phyloP scores from a whole-genome alignment of 1,140 invertebrate genomes.

The Andricus grossulariae region DNA sequence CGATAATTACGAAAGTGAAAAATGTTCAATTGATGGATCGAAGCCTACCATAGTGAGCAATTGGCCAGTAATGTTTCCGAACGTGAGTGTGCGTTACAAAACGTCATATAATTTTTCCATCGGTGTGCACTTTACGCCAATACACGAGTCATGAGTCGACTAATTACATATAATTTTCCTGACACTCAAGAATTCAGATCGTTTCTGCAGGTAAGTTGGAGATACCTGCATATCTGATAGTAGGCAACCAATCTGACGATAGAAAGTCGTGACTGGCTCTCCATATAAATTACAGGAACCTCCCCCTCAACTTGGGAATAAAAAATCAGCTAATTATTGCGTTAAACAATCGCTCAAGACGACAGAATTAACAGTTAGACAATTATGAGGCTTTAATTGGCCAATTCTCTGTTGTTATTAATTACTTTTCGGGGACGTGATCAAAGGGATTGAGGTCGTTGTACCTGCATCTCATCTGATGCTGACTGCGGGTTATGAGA shows the following conservation, averaged over 20 bases:
- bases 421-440: neutral
- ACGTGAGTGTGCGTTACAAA: slow-evolving; percentile 8
- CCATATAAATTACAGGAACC: slow-evolving; percentile 2
- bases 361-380: slow-evolving; percentile 3
- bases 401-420: neutral
- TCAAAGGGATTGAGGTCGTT: neutral
- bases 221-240: slow-evolving; percentile 18
- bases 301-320: neutral
- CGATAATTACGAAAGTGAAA: slow-evolving; percentile 10
- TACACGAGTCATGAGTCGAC: slow-evolving; percentile 2
- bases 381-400: slow-evolving; percentile 15
- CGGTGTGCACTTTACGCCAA: neutral
- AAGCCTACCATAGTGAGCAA: slow-evolving; percentile 14
- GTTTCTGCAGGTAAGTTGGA: slow-evolving; percentile 19
- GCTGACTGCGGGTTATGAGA: neutral
- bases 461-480: neutral
- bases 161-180: slow-evolving; percentile 32
- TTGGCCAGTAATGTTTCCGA: slow-evolving; percentile 16
- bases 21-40: slow-evolving; percentile 20
- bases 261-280: slow-evolving; percentile 18
- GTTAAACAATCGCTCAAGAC: neutral
- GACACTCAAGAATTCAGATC: slow-evolving; percentile 31
- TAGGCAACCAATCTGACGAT: slow-evolving; percentile 15
- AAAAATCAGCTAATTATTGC: slow-evolving; percentile 18
- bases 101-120: slow-evolving; percentile 10